Percentiles rank a stretch among this genome's conserved stretches.
These are phyloP conservation scores for Australoheros scitulus DNA, from an alignment of 2,113 vertebrate species.

Conservation along the genomic window DNA sequence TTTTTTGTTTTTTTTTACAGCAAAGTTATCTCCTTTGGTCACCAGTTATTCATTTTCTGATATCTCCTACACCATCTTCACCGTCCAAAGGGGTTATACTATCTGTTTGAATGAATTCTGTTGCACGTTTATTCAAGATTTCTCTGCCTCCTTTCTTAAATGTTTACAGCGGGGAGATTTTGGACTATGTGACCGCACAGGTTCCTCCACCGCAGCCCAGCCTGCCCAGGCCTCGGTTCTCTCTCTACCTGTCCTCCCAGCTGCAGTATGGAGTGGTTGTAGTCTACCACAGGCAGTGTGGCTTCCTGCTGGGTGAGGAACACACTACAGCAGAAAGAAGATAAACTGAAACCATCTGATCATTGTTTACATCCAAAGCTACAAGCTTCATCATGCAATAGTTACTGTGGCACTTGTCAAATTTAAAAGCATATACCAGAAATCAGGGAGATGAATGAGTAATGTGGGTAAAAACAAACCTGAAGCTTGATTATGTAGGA, in stretches of 20 bases:
- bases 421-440: neutral
- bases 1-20: too few relatives aligned
- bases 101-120: neutral
- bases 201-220: constrained; percentile 70
- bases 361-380: neutral
- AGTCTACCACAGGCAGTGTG: constrained; percentile 84
- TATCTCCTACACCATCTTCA: too few relatives aligned
- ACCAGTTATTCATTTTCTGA: too few relatives aligned
- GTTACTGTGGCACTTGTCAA: neutral
- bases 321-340: neutral
- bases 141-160: neutral
- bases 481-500: neutral
- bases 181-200: constrained; percentile 81
- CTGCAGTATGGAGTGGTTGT: constrained; percentile 85
- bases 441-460: neutral
- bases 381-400: neutral
- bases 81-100: neutral
- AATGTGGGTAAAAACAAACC: neutral
- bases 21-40: neutral
- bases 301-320: constrained; percentile 82
- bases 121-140: neutral
- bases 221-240: constrained; percentile 82
- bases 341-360: neutral
- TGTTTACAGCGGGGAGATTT: constrained; percentile 78
- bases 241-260: constrained; percentile 87